Evolutionary conservation across 2,797 vertebrate genomes (phyloP), one percentile per base, ranked within the genome.

Genomic region (Chromis chromis): DNA sequence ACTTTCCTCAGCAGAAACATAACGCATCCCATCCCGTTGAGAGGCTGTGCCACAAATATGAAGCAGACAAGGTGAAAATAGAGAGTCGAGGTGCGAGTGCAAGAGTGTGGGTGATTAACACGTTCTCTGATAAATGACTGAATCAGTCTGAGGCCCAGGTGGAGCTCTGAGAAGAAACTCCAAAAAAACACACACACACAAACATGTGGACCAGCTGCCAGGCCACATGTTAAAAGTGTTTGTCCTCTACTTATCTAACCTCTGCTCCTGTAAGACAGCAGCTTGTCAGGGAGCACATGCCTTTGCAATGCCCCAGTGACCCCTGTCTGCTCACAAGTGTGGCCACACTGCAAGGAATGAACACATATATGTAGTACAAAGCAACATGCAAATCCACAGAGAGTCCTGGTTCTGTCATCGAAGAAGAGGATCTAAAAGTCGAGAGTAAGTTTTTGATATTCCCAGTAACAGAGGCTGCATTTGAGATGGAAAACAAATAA

Each of bases 261-360:
- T 88, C 81, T 91, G 88, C 79, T 83, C 89, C 85, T 81, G 75
- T n/a, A 61, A 50, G 90, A 93, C 88, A 84, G 83, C 57, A 69
- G 77, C 83, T 88, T 84, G 88, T 84, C 88, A 90, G 84, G 83
- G 55, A 85, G 92, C 93, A 92, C 86, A 94, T 93, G 93, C 92
- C 93, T 88, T 58, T 84, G 84, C 76, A 85, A 83, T 78, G 82
- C 78, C 90, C 88, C 84, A 53, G 66, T 94, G 94, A 95, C 93
- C 92, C 87, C 78, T 82, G 66, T 77, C 80, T 40, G 28, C 48
- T 55, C 72, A 79, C 69, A 73, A 64, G 61, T 60, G 50, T 25
- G 57, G 53, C 63, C 52, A 17, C 22, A 28, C 39, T 46, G 65
- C 60, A 60, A 62, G 28, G 24, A 25, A 49, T 0, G 39, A 56